A percentile compares a stretch with the other conserved stretches of the same genome.
These are phyloP conservation scores for Myotis myotis DNA, from an alignment of 2,797 vertebrate genomes.

Conservation along the genomic window DNA sequence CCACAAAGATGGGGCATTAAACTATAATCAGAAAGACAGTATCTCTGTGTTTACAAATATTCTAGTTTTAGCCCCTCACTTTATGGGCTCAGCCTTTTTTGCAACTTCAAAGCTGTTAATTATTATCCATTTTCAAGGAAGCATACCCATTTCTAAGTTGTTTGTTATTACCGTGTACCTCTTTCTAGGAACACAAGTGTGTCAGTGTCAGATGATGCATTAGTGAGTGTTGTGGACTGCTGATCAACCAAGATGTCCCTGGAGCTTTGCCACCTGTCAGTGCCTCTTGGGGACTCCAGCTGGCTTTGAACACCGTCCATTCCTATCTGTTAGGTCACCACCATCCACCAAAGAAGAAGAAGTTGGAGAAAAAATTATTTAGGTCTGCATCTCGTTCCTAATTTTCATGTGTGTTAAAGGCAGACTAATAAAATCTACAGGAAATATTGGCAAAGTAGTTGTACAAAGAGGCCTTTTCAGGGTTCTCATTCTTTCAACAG, in stretches of 20 bases:
- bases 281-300: not conserved
- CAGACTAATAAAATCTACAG: not conserved
- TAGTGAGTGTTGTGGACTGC: not conserved
- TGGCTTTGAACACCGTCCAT: not conserved
- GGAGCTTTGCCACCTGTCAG: not conserved
- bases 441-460: not conserved
- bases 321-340: not conserved
- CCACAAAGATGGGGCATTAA: not conserved
- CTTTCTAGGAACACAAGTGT: not conserved
- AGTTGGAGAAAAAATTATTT: not conserved
- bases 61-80: not conserved
- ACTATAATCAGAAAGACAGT: not conserved
- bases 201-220: not conserved
- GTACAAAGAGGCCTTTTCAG: not conserved
- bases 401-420: not conserved
- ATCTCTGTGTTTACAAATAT: not conserved
- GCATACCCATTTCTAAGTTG: not conserved
- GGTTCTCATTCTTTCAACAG: not conserved
- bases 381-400: not conserved
- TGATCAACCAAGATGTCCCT: not conserved
- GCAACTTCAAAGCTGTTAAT: not conserved
- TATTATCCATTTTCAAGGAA: not conserved
- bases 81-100: not conserved
- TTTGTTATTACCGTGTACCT: not conserved
- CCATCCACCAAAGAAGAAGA: not conserved